A percentile compares a stretch with the other conserved stretches of the same genome.
phyloP scores from a whole-genome alignment of 2,888 invertebrate species.

The Julus scandinavius region DNA sequence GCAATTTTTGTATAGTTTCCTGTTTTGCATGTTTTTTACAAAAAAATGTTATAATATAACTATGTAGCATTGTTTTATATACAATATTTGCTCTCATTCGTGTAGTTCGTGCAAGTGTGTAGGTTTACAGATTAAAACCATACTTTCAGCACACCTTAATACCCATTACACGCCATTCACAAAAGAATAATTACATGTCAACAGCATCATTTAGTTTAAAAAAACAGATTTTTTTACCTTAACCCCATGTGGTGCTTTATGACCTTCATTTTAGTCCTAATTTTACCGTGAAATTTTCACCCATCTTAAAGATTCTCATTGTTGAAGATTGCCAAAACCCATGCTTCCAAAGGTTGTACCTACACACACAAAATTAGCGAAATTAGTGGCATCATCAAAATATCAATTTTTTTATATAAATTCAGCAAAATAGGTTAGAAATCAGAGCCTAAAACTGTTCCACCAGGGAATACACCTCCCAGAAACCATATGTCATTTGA shows the following conservation, averaged over 20 bases:
- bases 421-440: not conserved
- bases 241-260: slow-evolving; percentile 1
- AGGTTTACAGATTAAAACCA: not conserved
- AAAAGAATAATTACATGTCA: not conserved
- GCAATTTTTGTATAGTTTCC: too few species aligned
- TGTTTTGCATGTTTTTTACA: too few species aligned
- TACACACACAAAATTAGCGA: too few species aligned
- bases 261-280: slow-evolving; percentile 2
- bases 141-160: slow-evolving; percentile 5
- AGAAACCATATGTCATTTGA: slow-evolving; percentile 19
- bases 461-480: not conserved
- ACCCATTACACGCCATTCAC: not conserved
- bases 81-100: not conserved
- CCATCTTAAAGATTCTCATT: not conserved
- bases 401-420: too few species aligned
- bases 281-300: not conserved
- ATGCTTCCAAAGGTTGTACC: not conserved
- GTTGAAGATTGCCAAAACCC: not conserved
- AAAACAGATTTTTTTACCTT: not conserved
- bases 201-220: not conserved
- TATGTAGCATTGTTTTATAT: not conserved
- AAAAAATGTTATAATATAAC: not conserved
- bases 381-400: too few species aligned
- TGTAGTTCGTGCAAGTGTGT: slow-evolving; percentile 6
- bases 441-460: not conserved